Percentiles rank a stretch among this genome's conserved stretches.
These are phyloP conservation scores for Pelodytes ibericus DNA, from an alignment of 2,797 vertebrate genomes.

Conservation along the genomic window DNA sequence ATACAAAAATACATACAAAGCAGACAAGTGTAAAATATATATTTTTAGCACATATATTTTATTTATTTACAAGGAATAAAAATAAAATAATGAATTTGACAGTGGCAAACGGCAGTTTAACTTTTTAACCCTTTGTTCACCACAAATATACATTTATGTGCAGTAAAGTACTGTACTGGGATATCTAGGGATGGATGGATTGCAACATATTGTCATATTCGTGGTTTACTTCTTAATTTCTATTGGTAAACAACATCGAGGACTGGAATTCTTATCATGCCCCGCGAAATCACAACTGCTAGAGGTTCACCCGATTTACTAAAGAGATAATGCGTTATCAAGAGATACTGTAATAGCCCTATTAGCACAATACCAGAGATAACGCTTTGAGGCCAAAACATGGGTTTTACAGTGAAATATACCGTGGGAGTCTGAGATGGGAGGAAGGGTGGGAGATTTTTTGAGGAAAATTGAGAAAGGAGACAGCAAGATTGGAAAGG, in stretches of 20 bases:
- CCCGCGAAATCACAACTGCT: not conserved
- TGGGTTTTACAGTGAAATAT: too few species aligned
- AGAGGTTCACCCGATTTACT: not conserved
- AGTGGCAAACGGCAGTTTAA: not conserved
- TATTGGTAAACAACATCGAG: too few species aligned
- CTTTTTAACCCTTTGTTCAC: not conserved
- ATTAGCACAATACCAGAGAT: slow-evolving; percentile 13
- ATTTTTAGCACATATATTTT: not conserved
- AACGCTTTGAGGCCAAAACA: not conserved
- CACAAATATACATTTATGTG: not conserved
- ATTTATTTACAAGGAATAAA: not conserved
- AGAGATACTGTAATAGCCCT: slow-evolving; percentile 18
- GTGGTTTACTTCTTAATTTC: too few species aligned
- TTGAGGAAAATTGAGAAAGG: too few species aligned
- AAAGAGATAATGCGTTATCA: slow-evolving; percentile 2
- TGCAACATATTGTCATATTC: too few species aligned
- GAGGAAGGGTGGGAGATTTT: too few species aligned
- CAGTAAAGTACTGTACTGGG: not conserved
- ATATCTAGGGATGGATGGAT: too few species aligned
- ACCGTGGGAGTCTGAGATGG: too few species aligned
- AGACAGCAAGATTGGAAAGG: too few species aligned
- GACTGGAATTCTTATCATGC: not conserved
- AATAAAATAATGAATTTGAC: not conserved
- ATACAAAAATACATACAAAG: too few species aligned
- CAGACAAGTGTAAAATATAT: too few species aligned